These are phyloP conservation scores for Rhagophthalmus giganteus DNA, from an alignment of 2,888 invertebrate species.

Conservation along the genomic window DNA sequence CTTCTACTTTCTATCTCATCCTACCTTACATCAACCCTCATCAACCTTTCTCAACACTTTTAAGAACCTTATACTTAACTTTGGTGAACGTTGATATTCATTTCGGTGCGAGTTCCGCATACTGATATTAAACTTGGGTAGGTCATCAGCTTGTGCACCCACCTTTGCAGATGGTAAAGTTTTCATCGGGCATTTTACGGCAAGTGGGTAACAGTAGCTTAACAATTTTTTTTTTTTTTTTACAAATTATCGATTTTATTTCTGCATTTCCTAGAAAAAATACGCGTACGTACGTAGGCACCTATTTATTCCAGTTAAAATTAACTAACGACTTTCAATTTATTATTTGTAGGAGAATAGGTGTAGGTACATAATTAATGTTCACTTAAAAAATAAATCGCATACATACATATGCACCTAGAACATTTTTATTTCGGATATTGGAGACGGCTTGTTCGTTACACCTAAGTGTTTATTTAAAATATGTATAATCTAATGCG, in stretches of 20 bases:
- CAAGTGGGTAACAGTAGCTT: conserved; percentile 35
- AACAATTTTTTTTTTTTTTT: conserved; percentile 26
- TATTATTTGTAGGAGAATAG: no score
- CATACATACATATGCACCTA: no score
- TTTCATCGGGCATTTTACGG: conserved; percentile 36
- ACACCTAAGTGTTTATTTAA: no score
- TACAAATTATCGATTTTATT: conserved; percentile 18
- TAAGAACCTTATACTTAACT: conserved; percentile 23
- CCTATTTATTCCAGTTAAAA: no score
- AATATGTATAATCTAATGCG: no score
- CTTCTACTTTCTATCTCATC: conserved; percentile 17
- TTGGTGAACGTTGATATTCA: conserved; percentile 25
- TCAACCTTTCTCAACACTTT: conserved; percentile 17
- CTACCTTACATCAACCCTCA: conserved; percentile 6
- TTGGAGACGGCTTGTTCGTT: no score
- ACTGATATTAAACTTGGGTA: conserved; percentile 28
- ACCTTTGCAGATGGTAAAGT: conserved; percentile 27
- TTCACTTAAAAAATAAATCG: no score
- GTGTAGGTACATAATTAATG: no score
- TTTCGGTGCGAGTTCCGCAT: conserved; percentile 24
- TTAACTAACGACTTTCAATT: no score
- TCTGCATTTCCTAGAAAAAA: no score
- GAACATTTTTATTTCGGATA: no score
- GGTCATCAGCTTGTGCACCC: conserved; percentile 29
- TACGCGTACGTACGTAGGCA: no score